Evolutionary conservation across 2,797 vertebrate genomes (phyloP), one percentile per base, ranked within the genome.

Genomic region (Smutsia gigantea): DNA sequence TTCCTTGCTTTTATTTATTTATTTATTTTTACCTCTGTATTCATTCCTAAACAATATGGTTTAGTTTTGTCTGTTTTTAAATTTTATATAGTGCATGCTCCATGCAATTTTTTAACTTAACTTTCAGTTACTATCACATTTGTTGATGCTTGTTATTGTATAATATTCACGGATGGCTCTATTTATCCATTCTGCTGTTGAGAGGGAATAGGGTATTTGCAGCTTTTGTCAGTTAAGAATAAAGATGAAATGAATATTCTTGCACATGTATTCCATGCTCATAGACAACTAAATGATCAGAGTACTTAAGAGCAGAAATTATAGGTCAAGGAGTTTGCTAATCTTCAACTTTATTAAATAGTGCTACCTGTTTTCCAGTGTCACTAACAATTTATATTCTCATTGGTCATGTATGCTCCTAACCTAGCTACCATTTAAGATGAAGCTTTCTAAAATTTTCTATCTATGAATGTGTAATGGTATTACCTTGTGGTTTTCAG

Each of bases 1-100:
- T 37, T 87, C 23, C 49, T 91, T 87, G 31, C 23, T 87, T 77
- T 93, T 72, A 63, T 49, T 87, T n/a, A n/a, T 91, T 87, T 61
- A 25, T 66, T 69, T 86, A 59, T 25, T 66, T 69, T 86, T 55
- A 59, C 7, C 6, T 34, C 53, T 63, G 4, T 72, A 42, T 64
- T 27, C 17, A 86, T 46, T 82, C 10, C 37, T 87, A 77, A 82
- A 42, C 11, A 64, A 63, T 25, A 37, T 31, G 34, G 39, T 53
- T 90, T 78, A 49, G 4, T 84, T 77, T 71, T 69, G 18, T 39
- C 64, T 87, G 4, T 57, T 91, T 77, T 91, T 8, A 49, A 59
- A 57, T 83, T 90, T 77, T 42, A 57, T 42, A 55, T 78, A 88
- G 68, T 61, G 27, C 19, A 77, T 37, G 57, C 18, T 87, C 31